A percentile compares a stretch with the other conserved stretches of the same genome.
Evolutionary conservation across 2,888 invertebrate species (phyloP).

Genomic region (Caenorhabditis sulstoni): DNA sequence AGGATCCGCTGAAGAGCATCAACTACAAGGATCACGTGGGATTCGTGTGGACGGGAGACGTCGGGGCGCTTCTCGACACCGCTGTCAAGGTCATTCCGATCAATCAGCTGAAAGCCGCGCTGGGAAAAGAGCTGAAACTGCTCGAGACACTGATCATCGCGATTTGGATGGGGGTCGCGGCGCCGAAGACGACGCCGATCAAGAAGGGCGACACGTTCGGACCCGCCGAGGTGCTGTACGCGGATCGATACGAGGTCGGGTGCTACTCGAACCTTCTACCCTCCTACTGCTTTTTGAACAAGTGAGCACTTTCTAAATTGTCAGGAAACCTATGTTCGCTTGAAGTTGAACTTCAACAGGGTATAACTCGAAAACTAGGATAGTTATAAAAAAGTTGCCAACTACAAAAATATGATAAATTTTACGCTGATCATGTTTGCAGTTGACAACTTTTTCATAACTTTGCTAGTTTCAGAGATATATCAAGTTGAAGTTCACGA

Average conservation of each 20-base stretch:
- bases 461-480: no score
- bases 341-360: no score
- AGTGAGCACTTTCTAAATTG: no score
- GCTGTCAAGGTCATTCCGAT: not conserved
- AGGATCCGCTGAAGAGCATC: not conserved
- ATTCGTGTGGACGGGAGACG: constrained; percentile 12
- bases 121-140: not conserved
- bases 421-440: no score
- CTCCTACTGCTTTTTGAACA: constrained; percentile 14
- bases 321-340: no score
- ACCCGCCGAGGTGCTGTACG: constrained; percentile 17
- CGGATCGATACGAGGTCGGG: constrained; percentile 8
- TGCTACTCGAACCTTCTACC: constrained; percentile 5
- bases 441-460: no score
- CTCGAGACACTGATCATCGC: not conserved
- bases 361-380: no score
- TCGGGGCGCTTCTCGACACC: not conserved
- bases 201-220: not conserved
- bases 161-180: not conserved
- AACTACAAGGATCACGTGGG: constrained; percentile 15
- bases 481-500: no score
- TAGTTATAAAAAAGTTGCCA: no score
- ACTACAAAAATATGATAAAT: no score
- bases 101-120: not conserved
- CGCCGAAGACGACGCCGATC: constrained; percentile 5